phyloP scores from a whole-genome alignment of 2,113 vertebrate species.

The Tetrax tetrax region DNA sequence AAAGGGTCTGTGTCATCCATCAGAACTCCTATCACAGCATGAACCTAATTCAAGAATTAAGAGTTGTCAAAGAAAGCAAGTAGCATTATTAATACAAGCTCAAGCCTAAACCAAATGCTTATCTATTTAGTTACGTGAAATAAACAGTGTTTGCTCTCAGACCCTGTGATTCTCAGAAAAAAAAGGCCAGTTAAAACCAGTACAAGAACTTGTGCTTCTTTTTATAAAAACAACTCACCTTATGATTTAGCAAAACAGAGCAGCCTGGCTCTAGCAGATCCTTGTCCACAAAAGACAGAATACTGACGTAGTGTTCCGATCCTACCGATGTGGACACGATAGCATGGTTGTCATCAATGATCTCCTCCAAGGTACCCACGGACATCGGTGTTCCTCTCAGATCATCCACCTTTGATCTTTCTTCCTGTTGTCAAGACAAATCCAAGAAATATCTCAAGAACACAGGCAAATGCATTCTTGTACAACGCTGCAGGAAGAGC shows the following conservation, averaged over 20 bases:
- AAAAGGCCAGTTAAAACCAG: not conserved
- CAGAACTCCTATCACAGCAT: constrained; percentile 95
- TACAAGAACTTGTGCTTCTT: not conserved
- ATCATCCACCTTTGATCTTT: constrained; percentile 97
- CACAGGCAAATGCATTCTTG: not conserved
- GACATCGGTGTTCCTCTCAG: constrained; percentile 97
- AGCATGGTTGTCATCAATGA: constrained; percentile 98
- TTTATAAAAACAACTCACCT: constrained; percentile 74
- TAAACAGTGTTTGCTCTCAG: not conserved
- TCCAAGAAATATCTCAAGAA: not conserved
- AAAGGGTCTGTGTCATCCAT: constrained; percentile 98
- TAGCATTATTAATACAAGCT: not conserved
- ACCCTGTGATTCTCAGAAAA: not conserved
- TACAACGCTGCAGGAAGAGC: not conserved
- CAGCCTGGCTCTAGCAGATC: constrained; percentile 96
- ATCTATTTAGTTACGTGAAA: not conserved
- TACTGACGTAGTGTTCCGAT: constrained; percentile 97
- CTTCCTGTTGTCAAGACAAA: constrained; percentile 80
- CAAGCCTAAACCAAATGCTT: not conserved
- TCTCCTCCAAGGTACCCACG: constrained; percentile 96
- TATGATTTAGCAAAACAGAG: constrained; percentile 97
- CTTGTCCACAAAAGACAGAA: constrained; percentile 98
- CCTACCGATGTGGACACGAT: constrained; percentile 97
- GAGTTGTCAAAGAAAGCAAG: not conserved
- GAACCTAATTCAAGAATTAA: constrained; percentile 80